Conservation (phyloP, 2,888 invertebrate genomes). For the Dugesia japonica region DNA sequence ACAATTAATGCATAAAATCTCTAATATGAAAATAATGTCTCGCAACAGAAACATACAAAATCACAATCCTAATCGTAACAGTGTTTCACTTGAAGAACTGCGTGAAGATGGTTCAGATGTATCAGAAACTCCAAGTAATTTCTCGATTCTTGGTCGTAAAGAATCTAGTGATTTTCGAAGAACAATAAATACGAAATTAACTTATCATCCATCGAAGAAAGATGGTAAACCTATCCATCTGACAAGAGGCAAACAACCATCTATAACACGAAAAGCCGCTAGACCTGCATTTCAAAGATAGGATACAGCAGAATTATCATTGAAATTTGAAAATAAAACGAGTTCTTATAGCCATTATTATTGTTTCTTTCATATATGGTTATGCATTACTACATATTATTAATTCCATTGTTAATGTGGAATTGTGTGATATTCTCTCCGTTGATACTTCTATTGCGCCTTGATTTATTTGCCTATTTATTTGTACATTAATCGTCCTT, state of each 20-base stretch:
- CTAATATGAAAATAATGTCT: not conserved
- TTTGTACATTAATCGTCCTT: too few species aligned
- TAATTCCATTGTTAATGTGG: too few species aligned
- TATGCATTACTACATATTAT: too few species aligned
- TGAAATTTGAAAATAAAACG: too few species aligned
- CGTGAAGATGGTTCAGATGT: not conserved
- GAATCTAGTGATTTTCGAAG: not conserved
- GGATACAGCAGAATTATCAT: not conserved
- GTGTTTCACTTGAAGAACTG: not conserved
- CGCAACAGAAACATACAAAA: not conserved
- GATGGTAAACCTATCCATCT: not conserved
- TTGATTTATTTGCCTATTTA: not conserved
- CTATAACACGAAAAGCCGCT: not conserved
- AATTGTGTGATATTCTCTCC: not conserved
- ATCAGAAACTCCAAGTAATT: not conserved
- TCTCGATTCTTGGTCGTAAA: not conserved
- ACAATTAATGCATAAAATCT: not conserved
- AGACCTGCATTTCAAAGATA: not conserved
- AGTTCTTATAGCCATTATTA: not conserved
- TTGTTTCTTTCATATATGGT: too few species aligned
- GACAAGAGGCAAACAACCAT: not conserved
- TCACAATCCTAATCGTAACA: not conserved
- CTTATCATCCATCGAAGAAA: constrained; percentile 7
- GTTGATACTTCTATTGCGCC: not conserved
- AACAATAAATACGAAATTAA: not conserved